Evolutionary conservation across 2,113 vertebrate genomes (phyloP), one percentile per base, ranked within the genome.

Genomic region (Corythoichthys intestinalis): DNA sequence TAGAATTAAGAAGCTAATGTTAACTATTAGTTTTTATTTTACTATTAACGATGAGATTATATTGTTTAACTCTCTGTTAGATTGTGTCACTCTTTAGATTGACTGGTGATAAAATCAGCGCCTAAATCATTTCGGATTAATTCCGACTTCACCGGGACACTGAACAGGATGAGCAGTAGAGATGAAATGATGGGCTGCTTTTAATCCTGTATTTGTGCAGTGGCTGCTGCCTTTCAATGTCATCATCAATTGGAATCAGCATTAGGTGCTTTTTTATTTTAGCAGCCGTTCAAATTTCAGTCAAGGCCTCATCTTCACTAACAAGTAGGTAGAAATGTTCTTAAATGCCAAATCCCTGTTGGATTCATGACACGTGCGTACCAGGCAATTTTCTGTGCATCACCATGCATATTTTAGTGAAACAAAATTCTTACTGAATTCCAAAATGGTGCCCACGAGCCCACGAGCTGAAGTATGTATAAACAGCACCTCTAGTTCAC

Each of bases 211-310:
- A 46, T 54, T 37, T 65, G 38, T 64, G 66, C 73, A 48, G 70
- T 62, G 38, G 52, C 2, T 6, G 17, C 17, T 7, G 1, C 37
- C 11, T 39, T 6, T 28, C 8, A 2, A 59, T 59, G 38, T 60
- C 17, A 78, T 67, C 61, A 71, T 71, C 67, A 67, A 56, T 34
- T 49, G 35, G 44, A 70, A 39, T 47, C 54, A 59, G 41, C 68
- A 62, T 73, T 49, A 65, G 20, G 20, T 28, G 20, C 20, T 28
- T 28, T 28, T 28, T 28, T 28, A 67, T 54, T 67, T 60, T 12
- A 44, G 4, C 17, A 15, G 59, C 47, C 65, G 58, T 60, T 69
- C 49, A 47, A 49, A 61, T 75, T 64, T 54, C 39, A 6, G 39
- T 3, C 39, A 41, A 6, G 39, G 39, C 3, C 39, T 41, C 39